A percentile compares a stretch with the other conserved stretches of the same genome.
phyloP scores from a whole-genome alignment of 1,140 invertebrate genomes.

The Aphaenogaster rudis region DNA sequence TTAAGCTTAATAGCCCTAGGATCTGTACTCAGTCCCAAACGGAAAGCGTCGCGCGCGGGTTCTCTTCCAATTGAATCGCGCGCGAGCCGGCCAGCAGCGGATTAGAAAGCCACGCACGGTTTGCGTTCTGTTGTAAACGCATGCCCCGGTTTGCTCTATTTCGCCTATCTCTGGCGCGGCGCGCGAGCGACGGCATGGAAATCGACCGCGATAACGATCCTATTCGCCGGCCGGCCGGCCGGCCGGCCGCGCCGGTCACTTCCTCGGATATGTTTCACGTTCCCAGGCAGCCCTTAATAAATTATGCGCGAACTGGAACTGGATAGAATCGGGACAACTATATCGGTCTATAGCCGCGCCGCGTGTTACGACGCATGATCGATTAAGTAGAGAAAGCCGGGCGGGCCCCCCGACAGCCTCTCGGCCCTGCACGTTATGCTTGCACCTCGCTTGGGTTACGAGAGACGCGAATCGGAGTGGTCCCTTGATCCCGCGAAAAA shows the following conservation, averaged over 20 bases:
- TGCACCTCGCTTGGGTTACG: neutral
- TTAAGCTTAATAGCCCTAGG: too few species aligned
- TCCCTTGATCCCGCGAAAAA: slow-evolving; percentile 21
- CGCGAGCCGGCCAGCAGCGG: neutral
- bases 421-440: neutral
- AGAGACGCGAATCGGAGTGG: neutral
- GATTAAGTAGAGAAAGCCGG: slow-evolving; percentile 62
- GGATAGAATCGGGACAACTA: slow-evolving; percentile 59
- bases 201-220: slow-evolving; percentile 55
- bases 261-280: slow-evolving; percentile 49
- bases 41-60: neutral
- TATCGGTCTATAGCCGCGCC: slow-evolving; percentile 55
- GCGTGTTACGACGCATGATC: slow-evolving; percentile 57
- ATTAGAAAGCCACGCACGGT: slow-evolving; percentile 52
- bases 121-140: slow-evolving; percentile 33
- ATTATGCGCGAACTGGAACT: slow-evolving; percentile 57
- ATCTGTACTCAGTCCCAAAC: too few species aligned
- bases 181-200: slow-evolving; percentile 26
- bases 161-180: neutral
- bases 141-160: slow-evolving; percentile 36
- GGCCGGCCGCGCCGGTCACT: slow-evolving; percentile 11
- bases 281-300: slow-evolving; percentile 57
- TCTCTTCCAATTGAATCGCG: neutral
- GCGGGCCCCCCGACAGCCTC: neutral
- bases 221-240: slow-evolving; percentile 23